Evolutionary conservation across 2,888 invertebrate genomes (phyloP).

Genomic region (Limenitis arthemis): DNA sequence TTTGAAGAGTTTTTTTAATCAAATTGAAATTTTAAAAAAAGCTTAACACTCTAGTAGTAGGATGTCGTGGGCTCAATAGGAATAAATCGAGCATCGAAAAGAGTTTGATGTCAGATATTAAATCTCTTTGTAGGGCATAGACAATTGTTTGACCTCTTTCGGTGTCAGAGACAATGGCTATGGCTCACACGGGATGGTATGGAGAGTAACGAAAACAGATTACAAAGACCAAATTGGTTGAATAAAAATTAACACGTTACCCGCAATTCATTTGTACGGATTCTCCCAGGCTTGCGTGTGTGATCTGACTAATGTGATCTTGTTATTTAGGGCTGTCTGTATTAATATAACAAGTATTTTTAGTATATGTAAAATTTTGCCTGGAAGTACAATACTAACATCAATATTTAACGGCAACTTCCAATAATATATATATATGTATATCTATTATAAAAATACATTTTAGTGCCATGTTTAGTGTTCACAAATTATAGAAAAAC

Average conservation of each 20-base stretch:
- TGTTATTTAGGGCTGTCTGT: slow-evolving; percentile 30
- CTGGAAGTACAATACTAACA: no score
- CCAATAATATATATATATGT: no score
- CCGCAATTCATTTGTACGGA: slow-evolving; percentile 59
- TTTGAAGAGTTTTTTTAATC: no score
- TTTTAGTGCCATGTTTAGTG: no score
- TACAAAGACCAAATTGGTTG: slow-evolving; percentile 65
- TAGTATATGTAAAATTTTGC: background rate
- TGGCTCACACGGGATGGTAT: slow-evolving; percentile 53
- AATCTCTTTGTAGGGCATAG: slow-evolving; percentile 41
- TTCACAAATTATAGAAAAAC: no score
- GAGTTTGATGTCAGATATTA: slow-evolving; percentile 45
- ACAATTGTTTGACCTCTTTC: slow-evolving; percentile 32
- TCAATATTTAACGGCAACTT: no score
- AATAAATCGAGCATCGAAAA: slow-evolving; percentile 40
- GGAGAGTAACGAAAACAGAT: slow-evolving; percentile 69
- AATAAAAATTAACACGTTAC: slow-evolving; percentile 61
- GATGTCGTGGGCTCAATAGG: slow-evolving; percentile 35
- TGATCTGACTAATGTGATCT: slow-evolving; percentile 58
- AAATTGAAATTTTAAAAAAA: no score
- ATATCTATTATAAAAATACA: no score
- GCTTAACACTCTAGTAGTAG: no score
- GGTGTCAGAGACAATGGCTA: slow-evolving; percentile 42
- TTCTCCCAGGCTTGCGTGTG: slow-evolving; percentile 59
- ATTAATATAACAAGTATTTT: background rate